phyloP scores from a whole-genome alignment of 2,888 invertebrate genomes.

The Callinectes sapidus region DNA sequence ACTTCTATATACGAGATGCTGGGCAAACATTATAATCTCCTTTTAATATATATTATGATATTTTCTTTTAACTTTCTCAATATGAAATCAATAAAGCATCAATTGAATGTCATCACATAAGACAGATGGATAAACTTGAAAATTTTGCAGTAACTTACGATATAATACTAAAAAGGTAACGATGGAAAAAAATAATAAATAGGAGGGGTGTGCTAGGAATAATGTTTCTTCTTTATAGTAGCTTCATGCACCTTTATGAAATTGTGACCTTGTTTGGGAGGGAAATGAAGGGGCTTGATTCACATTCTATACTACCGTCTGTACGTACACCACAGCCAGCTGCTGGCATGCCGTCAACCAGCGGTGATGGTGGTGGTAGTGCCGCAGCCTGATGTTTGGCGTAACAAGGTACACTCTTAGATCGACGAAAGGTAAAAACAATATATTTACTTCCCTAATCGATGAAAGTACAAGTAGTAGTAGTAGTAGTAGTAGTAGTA shows the following conservation, averaged over 20 bases:
- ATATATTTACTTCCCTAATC: not conserved
- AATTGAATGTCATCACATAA: no score
- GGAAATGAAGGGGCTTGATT: not conserved
- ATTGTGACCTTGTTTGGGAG: not conserved
- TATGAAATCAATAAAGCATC: no score
- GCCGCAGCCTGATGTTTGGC: not conserved
- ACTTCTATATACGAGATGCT: not conserved
- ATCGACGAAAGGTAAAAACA: not conserved
- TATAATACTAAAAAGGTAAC: no score
- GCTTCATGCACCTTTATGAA: not conserved
- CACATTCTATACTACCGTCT: not conserved
- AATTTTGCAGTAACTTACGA: no score
- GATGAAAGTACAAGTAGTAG: not conserved
- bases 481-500: no score
- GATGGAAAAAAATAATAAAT: no score
- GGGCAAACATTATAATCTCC: not conserved
- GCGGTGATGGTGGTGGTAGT: not conserved
- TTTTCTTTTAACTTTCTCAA: no score
- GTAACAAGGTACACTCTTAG: not conserved
- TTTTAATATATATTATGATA: not conserved
- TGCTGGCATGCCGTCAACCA: not conserved
- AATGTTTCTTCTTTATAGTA: no score
- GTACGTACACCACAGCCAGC: not conserved
- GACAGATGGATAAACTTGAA: no score
- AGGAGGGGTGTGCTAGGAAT: no score